Percentiles rank a stretch among this genome's conserved stretches.
phyloP scores from a whole-genome alignment of 2,797 vertebrate genomes.

The Cyclura pinguis region DNA sequence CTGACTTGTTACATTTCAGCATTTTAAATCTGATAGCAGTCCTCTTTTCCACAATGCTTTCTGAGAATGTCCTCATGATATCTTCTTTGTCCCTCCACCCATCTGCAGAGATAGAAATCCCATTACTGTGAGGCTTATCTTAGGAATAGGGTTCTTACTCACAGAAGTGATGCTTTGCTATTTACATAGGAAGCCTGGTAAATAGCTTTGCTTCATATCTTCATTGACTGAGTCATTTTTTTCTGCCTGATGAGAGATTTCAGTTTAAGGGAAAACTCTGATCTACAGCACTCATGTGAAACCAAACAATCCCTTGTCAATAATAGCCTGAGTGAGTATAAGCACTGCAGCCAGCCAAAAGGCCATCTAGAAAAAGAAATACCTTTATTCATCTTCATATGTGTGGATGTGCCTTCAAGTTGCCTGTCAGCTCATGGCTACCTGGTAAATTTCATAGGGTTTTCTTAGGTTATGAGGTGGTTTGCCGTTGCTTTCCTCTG shows the following conservation, averaged over 20 bases:
- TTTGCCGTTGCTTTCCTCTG: too few species aligned
- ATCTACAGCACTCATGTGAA: conserved; percentile 40
- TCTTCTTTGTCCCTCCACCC: conserved; percentile 34
- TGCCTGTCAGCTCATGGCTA: too few species aligned
- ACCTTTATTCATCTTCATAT: neutral
- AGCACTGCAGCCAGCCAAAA: conserved; percentile 27
- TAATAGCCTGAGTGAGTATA: conserved; percentile 26
- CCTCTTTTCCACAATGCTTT: conserved; percentile 34
- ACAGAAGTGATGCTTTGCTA: conserved; percentile 51
- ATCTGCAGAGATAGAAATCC: conserved; percentile 39
- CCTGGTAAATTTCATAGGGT: too few species aligned
- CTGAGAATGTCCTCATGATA: conserved; percentile 45
- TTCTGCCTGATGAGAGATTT: conserved; percentile 41
- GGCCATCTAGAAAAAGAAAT: neutral
- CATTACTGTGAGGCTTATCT: conserved; percentile 52
- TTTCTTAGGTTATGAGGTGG: too few species aligned
- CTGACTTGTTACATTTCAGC: conserved; percentile 38
- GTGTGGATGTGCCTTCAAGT: too few species aligned
- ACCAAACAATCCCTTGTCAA: conserved; percentile 31
- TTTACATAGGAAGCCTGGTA: conserved; percentile 63
- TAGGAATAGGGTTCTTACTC: conserved; percentile 35
- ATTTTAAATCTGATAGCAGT: conserved; percentile 49
- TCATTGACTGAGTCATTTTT: conserved; percentile 63
- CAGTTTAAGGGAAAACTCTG: conserved; percentile 48
- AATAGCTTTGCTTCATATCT: conserved; percentile 58